These are phyloP conservation scores for Shinisaurus crocodilurus DNA, from an alignment of 2,113 vertebrate species.

Conservation along the genomic window DNA sequence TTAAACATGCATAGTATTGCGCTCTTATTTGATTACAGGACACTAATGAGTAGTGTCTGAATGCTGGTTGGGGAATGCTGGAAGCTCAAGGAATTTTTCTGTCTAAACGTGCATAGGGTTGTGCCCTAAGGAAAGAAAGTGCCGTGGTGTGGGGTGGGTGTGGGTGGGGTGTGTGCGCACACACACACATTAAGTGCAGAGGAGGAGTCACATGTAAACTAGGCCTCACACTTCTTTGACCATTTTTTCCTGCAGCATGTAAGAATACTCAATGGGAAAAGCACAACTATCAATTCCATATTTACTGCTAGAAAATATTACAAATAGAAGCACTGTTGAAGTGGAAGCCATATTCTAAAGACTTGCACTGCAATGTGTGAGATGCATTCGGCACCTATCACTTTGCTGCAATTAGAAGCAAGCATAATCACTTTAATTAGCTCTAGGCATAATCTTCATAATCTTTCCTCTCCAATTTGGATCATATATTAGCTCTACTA, in stretches of 20 bases:
- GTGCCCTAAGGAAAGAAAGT: too few species aligned
- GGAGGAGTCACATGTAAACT: not conserved
- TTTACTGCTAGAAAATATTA: not conserved
- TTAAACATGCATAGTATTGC: too few species aligned
- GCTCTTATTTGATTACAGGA: too few species aligned
- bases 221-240: not conserved
- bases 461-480: constrained; percentile 68
- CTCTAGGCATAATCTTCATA: constrained; percentile 57
- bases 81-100: too few species aligned
- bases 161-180: too few species aligned
- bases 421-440: constrained; percentile 66
- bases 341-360: not conserved
- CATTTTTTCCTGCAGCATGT: too few species aligned
- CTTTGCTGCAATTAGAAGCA: constrained; percentile 68
- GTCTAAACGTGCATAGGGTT: too few species aligned
- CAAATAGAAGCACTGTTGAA: too few species aligned
- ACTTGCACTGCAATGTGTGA: fast-evolving
- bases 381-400: constrained; percentile 46
- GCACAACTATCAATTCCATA: not conserved
- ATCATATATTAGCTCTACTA: constrained; percentile 64
- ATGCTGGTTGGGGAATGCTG: too few species aligned
- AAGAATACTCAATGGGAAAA: not conserved
- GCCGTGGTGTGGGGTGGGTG: too few species aligned
- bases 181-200: not conserved
- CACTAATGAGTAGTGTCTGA: too few species aligned